A percentile compares a stretch with the other conserved stretches of the same genome.
Evolutionary conservation across 2,797 vertebrate genomes (phyloP).

Genomic region (Falco berigora): DNA sequence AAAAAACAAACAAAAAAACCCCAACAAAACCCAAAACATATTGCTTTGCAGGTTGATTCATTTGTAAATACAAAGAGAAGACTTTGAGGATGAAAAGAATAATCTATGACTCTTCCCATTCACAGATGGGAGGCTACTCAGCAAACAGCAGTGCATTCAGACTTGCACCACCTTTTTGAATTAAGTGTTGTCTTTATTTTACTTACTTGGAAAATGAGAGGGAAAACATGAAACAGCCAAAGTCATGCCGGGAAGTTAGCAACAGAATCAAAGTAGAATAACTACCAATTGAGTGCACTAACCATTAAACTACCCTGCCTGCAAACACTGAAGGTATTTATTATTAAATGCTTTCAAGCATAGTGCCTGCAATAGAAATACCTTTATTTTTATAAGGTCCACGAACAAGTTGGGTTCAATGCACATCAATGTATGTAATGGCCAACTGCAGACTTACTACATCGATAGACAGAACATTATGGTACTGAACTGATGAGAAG

Average conservation of each 20-base stretch:
- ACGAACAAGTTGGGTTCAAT: neutral
- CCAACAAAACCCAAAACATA: neutral
- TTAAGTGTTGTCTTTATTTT: neutral
- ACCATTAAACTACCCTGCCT: neutral
- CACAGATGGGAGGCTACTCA: neutral
- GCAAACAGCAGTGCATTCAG: neutral
- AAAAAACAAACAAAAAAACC: neutral
- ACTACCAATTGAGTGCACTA: neutral
- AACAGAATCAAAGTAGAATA: neutral
- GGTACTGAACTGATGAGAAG: neutral
- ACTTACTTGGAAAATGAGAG: neutral
- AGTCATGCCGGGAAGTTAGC: neutral
- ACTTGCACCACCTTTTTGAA: neutral
- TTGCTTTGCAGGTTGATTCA: neutral
- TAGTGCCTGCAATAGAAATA: neutral
- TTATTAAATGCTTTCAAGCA: neutral
- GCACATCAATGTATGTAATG: neutral
- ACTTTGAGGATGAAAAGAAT: slow-evolving; percentile 44
- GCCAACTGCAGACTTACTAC: neutral
- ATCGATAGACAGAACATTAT: neutral
- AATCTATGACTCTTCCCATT: neutral
- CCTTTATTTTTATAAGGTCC: neutral
- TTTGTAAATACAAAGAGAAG: slow-evolving; percentile 23
- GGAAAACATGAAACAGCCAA: neutral
- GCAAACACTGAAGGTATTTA: neutral